phyloP scores from a whole-genome alignment of 2,797 vertebrate species.

The Lepus oiostolus region DNA sequence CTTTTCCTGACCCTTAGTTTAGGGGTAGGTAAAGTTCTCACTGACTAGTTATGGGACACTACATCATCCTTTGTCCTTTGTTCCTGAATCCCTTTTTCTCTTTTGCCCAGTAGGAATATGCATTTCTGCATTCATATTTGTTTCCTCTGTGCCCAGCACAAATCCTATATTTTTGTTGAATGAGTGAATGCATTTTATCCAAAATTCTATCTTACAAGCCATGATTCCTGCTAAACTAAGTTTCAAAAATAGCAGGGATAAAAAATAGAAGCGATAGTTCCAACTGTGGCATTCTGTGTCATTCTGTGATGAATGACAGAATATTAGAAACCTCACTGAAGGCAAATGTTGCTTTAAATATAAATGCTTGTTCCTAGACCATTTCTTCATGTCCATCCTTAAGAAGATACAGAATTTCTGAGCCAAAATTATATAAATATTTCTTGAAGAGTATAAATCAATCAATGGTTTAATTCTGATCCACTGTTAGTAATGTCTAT shows the following conservation, averaged over 20 bases:
- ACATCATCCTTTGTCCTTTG: background rate
- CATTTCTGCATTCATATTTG: slow-evolving; percentile 26
- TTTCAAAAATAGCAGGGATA: slow-evolving; percentile 40
- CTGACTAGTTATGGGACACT: background rate
- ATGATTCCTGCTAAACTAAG: slow-evolving; percentile 25
- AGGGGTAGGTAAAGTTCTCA: background rate
- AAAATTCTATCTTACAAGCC: background rate
- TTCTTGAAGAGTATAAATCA: slow-evolving; percentile 24
- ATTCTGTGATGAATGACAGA: slow-evolving; percentile 8
- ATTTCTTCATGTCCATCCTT: background rate
- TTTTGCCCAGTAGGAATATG: background rate
- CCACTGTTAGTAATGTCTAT: background rate
- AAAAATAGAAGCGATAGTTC: slow-evolving; percentile 5
- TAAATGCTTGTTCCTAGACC: slow-evolving; percentile 5
- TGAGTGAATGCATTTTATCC: slow-evolving; percentile 22
- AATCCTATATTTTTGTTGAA: background rate
- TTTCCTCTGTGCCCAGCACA: slow-evolving; percentile 23
- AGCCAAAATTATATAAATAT: slow-evolving; percentile 23
- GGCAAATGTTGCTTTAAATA: slow-evolving; percentile 6
- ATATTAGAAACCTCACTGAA: background rate
- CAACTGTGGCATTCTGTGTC: background rate
- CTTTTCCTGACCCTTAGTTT: background rate
- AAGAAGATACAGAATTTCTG: slow-evolving; percentile 2
- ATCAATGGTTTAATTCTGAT: background rate
- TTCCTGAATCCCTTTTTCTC: background rate